Percentiles rank a stretch among this genome's conserved stretches.
phyloP scores from a whole-genome alignment of 2,888 invertebrate species.

The Lasioglossum lativentre region DNA sequence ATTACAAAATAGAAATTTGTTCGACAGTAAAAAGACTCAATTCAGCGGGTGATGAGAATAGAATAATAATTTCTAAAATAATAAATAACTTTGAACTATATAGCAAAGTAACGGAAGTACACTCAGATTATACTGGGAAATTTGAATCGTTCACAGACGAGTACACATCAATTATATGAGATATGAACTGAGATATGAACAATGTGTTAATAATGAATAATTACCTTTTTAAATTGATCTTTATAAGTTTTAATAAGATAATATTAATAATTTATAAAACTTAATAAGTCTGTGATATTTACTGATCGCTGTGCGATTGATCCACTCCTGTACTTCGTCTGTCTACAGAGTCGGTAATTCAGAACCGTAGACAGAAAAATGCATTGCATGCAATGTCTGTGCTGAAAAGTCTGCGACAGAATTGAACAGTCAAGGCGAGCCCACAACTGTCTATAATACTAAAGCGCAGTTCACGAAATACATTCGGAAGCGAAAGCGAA shows the following conservation, averaged over 20 bases:
- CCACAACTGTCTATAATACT: background rate
- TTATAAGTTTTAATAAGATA: too few species aligned
- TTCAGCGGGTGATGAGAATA: background rate
- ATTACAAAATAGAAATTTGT: background rate
- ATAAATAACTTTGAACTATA: background rate
- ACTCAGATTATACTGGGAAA: background rate
- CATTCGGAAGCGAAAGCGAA: conserved; percentile 28
- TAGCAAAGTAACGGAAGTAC: conserved; percentile 30
- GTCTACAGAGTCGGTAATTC: too few species aligned
- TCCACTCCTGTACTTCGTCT: too few species aligned
- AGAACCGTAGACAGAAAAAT: too few species aligned
- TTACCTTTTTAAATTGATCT: background rate
- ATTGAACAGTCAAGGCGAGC: background rate
- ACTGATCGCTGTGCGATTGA: too few species aligned
- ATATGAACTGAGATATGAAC: background rate
- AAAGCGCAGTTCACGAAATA: conserved; percentile 33
- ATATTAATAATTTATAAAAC: background rate
- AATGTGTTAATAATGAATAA: background rate
- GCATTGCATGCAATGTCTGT: too few species aligned
- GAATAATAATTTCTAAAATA: background rate
- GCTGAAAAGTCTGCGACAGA: background rate
- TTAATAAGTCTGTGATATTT: too few species aligned
- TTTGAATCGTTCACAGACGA: conserved; percentile 22
- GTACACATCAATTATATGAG: background rate
- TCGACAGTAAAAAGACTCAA: background rate